Conservation (phyloP, 2,888 invertebrate genomes). For the Dynastes grantii region DNA sequence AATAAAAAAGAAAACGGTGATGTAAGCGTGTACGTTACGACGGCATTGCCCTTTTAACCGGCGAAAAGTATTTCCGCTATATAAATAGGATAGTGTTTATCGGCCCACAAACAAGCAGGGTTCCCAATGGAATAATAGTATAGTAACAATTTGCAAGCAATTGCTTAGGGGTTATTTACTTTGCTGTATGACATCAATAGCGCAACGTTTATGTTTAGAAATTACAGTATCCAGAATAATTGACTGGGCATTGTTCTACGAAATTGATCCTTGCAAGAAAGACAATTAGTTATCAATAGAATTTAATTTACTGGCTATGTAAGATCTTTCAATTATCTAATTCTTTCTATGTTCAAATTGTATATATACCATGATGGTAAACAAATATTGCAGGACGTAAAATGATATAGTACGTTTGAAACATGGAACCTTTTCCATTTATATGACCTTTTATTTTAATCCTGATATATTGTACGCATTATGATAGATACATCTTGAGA, state of each 20-base stretch:
- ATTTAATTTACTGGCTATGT: too few species aligned
- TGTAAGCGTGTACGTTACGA: background rate
- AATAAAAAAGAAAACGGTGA: slow-evolving; percentile 2
- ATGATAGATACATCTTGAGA: too few species aligned
- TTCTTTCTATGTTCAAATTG: too few species aligned
- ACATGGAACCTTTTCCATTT: too few species aligned
- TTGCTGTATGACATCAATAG: background rate
- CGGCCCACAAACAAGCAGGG: background rate
- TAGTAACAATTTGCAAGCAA: slow-evolving; percentile 1
- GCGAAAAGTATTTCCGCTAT: slow-evolving; percentile 20
- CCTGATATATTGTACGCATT: too few species aligned
- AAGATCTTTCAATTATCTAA: too few species aligned
- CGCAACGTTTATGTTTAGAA: background rate
- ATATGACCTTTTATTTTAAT: too few species aligned
- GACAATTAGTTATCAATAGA: background rate
- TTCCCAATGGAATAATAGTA: background rate
- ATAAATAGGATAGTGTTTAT: background rate
- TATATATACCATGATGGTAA: too few species aligned
- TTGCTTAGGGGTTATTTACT: slow-evolving; percentile 3
- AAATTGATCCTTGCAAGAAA: background rate
- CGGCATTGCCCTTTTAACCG: slow-evolving; percentile 29
- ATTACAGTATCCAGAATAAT: background rate
- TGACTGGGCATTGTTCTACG: background rate
- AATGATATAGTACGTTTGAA: too few species aligned
- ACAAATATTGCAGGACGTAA: too few species aligned